Conservation (phyloP, 2,113 vertebrate species). For the Cacatua alba region DNA sequence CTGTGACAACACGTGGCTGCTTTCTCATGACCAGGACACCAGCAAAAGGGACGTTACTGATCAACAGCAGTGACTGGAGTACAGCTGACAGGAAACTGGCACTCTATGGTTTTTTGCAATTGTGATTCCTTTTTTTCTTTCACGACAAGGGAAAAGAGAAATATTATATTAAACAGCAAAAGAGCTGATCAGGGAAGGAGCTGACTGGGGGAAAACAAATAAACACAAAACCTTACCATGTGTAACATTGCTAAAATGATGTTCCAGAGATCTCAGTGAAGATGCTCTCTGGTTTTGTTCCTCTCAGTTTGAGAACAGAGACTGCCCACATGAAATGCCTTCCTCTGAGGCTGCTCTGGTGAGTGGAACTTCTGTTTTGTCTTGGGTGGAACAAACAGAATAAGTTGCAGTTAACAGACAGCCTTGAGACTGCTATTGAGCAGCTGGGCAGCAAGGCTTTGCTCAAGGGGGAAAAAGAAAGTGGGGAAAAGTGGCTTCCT, state of each 20-base stretch:
- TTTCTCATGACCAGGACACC: background rate
- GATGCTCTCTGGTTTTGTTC: background rate
- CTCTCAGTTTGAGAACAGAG: background rate
- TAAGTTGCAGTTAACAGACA: background rate
- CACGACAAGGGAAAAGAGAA: background rate
- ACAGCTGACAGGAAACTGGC: background rate
- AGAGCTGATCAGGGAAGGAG: background rate
- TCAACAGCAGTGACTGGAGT: background rate
- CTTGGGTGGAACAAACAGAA: background rate
- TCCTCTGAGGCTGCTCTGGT: background rate
- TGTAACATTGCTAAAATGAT: background rate
- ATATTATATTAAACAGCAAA: background rate
- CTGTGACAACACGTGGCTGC: background rate
- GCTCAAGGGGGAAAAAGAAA: background rate
- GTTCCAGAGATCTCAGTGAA: background rate
- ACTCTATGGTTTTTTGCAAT: background rate
- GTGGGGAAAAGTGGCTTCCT: background rate
- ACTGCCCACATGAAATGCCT: background rate
- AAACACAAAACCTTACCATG: background rate
- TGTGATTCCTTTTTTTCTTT: background rate
- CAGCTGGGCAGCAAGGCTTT: background rate
- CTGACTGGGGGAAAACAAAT: background rate
- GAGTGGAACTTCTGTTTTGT: background rate
- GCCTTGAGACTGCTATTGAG: background rate
- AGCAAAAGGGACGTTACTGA: background rate